Base-by-base conservation (phyloP, 2,888 invertebrate species). In the Mesoligia furuncula region DNA sequence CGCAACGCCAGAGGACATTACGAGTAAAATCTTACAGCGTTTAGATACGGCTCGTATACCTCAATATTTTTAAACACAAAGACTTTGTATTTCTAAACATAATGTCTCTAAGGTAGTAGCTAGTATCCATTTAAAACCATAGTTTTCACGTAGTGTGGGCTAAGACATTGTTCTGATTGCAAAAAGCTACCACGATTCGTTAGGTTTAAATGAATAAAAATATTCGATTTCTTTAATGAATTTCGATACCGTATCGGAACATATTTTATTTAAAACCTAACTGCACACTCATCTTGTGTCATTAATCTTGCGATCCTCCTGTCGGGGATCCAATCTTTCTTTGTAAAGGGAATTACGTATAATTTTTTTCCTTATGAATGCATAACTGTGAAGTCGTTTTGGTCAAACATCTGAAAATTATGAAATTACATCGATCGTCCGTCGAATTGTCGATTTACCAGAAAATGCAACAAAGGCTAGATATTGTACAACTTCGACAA, bases 271-370 rank as follows among this genome's bases (percentile, higher is more conserved):
- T 85, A 77, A 80, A 88, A 78, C 77, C 72, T 88, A 88, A 89
- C 89, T 85, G 88, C 85, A 85, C 90, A 83, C 73, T 89, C 85
- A 83, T 80, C 68, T 73, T 71, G 78, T 75, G 75, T 85, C 90
- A 88, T 88, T 88, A 89, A 88, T 88, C 88, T 88, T 77, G 70
- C 74, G 75, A 77, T 84, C 78, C 78, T 82, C 85, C 77, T 75
- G 84, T 83, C 88, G 77, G 71, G 80, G 79, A 80, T 83, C 13
- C 88, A 80, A 88, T 88, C 87, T 88, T 88, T 84, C 88, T 88
- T 88, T 84, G 80, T 85, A 85, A 87, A 88, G 79, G 80, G 85
- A 89, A 84, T 88, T 84, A 85, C 68, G 67, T 79, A 68, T 86
- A 2, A 77, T 85, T 85, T 88, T 87, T 88, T 84, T 76, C 70